Evolutionary conservation across 2,888 invertebrate genomes (phyloP).

Genomic region (Aethes cnicana): DNA sequence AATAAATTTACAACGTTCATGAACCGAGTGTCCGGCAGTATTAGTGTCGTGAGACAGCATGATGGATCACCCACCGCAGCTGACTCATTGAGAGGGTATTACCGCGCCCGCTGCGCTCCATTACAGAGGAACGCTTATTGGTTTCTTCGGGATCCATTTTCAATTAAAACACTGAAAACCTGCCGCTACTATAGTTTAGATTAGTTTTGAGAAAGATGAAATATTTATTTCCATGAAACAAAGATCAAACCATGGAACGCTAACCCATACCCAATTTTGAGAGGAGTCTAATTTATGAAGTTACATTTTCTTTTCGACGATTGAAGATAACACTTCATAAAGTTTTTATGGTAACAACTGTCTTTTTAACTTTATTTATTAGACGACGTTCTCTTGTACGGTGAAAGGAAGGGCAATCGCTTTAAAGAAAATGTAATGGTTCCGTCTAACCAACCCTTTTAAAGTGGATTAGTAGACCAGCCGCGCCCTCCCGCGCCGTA

Average conservation of each 20-base stretch:
- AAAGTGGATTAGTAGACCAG: conserved; percentile 20
- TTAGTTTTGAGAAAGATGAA: too few species aligned
- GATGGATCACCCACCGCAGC: conserved; percentile 28
- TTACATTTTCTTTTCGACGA: conserved; percentile 6
- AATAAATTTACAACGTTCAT: conserved; percentile 21
- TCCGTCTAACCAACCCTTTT: conserved; percentile 22
- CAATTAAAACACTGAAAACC: too few species aligned
- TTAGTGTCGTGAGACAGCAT: conserved; percentile 24
- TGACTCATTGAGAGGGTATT: conserved; percentile 28
- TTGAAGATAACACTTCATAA: conserved; percentile 1
- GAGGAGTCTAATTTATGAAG: neutral
- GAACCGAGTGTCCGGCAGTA: conserved; percentile 19
- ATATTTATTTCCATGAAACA: neutral
- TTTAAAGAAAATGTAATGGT: conserved; percentile 21
- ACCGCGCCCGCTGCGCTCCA: conserved; percentile 19
- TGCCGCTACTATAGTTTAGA: too few species aligned
- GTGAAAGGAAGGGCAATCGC: neutral
- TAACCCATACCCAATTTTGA: neutral
- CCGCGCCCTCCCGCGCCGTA: conserved; percentile 9
- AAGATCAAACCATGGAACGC: neutral
- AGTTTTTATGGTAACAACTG: conserved; percentile 3
- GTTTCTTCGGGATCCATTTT: neutral
- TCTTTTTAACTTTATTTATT: conserved; percentile 20
- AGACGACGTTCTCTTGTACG: conserved; percentile 11
- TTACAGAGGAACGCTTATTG: conserved; percentile 17